Evolutionary conservation across 2,113 vertebrate species (phyloP), one percentile per base, ranked within the genome.

Genomic region (Equus quagga): DNA sequence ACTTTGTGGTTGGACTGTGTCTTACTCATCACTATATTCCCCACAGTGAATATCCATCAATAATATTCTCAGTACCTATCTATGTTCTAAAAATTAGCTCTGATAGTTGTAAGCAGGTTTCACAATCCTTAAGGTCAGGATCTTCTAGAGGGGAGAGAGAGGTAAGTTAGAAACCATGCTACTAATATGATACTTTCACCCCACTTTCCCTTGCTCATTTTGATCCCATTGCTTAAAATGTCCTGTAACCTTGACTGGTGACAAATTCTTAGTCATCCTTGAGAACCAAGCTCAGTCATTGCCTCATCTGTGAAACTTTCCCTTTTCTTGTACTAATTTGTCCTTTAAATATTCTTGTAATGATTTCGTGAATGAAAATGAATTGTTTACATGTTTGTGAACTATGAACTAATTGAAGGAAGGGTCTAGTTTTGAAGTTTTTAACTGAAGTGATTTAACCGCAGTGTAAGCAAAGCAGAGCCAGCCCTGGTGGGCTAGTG

Each of bases 321-420:
- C 17, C 21, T 24, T 12, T 31, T 76, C 73, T 62, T 8, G 10
- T 51, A 60, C 26, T 58, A 85, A 79, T 89, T 26, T 51, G 11
- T 36, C 62, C 31, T 81, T 79, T 75, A 80, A 54, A 33, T 89
- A 49, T 76, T 60, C 23, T 89, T 85, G 41, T 31, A 75, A 81
- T 89, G 60, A 67, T 73, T 93, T 91, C 58, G 85, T 28, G 36
- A 88, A 44, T 70, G 87, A 67, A 93, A 95, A 78, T 60, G 62
- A 88, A 60, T 85, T 81, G 56, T 95, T 96, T 83, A 60, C 28
- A 10, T 76, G 72, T 70, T 58, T 93, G 56, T 79, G 36, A 93
- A 79, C 51, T 85, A 36, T 36, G 49, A 86, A 76, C 46, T 56
- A 41, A 28, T 70, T 10, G 24, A 87, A 44, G 19, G 70, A 87